Evolutionary conservation across 2,797 vertebrate genomes (phyloP), one percentile per base, ranked within the genome.

Genomic region (Mastacembelus armatus): DNA sequence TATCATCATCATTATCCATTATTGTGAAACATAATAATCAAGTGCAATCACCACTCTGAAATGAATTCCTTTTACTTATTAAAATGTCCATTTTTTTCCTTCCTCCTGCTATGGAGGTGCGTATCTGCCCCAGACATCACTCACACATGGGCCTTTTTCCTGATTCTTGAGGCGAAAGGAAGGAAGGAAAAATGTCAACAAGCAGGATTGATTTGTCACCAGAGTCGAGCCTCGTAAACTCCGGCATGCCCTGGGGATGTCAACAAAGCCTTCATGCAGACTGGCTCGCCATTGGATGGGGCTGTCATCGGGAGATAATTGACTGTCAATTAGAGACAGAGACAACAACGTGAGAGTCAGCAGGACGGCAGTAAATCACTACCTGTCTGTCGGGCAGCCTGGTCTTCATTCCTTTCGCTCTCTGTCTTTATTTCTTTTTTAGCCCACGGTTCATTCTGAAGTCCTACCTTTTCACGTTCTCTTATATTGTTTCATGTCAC

Each of bases 281-380:
- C 83, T 15, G 51, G 58, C 59, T 66, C 6, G 42, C 60, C 76
- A 70, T 69, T 80, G 82, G 77, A 82, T 39, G 71, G 24, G 58
- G 62, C 84, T 81, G 84, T 85, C 89, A 86, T 74, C 11, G 45
- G 36, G 65, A 81, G 78, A 79, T 91, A 93, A 92, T 89, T 88
- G 88, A 92, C 83, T 88, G 88, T 92, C 88, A 87, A 84, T 89
- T 89, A 88, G 81, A 55, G 78, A 88, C 67, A 61, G 65, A 83
- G 81, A 80, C 81, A 84, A 85, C 81, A 81, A 80, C 55, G 61
- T 47, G 56, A 73, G 74, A 86, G 77, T 88, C 85, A 19, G 73
- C 71, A 30, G 80, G 77, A 78, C 73, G 71, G 81, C 83, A 81
- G 81, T 80, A 86, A 91, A 91, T 89, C 88, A 84, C 83, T 72